Conservation (phyloP, 2,113 vertebrate genomes). For the Periophthalmus modestus region DNA sequence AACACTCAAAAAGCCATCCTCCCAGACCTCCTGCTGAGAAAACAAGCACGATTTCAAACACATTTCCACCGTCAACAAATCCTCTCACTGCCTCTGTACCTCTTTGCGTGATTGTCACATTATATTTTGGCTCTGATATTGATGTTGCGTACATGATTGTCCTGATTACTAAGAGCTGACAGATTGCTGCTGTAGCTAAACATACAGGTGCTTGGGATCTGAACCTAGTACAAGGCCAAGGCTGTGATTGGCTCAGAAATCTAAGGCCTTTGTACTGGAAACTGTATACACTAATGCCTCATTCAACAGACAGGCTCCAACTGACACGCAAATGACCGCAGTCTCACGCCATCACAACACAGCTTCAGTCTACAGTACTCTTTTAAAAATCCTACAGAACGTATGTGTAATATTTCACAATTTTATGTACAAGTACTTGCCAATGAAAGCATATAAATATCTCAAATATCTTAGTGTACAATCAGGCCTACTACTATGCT, state of each 20-base stretch:
- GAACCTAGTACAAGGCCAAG: constrained; percentile 15
- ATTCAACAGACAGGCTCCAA: constrained; percentile 51
- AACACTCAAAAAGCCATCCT: not conserved
- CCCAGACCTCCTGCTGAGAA: not conserved
- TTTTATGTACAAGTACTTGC: not conserved
- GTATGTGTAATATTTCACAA: not conserved
- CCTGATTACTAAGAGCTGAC: constrained; percentile 36
- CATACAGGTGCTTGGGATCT: constrained; percentile 39
- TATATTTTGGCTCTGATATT: constrained; percentile 27
- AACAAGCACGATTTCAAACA: not conserved
- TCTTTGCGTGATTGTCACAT: not conserved
- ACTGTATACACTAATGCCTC: constrained; percentile 41
- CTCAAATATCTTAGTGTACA: no score
- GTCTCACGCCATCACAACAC: constrained; percentile 58
- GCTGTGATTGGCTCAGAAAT: constrained; percentile 48
- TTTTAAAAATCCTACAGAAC: not conserved
- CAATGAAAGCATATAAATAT: not conserved
- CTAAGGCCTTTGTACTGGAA: constrained; percentile 56
- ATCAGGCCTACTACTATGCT: no score
- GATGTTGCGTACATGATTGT: constrained; percentile 13
- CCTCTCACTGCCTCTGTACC: not conserved
- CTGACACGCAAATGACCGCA: constrained; percentile 55
- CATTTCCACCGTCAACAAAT: not conserved
- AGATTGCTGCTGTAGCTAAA: constrained; percentile 47
- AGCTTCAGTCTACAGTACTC: constrained; percentile 2